These are phyloP conservation scores for Metallyticus violacea DNA, from an alignment of 2,888 invertebrate genomes.

Conservation along the genomic window DNA sequence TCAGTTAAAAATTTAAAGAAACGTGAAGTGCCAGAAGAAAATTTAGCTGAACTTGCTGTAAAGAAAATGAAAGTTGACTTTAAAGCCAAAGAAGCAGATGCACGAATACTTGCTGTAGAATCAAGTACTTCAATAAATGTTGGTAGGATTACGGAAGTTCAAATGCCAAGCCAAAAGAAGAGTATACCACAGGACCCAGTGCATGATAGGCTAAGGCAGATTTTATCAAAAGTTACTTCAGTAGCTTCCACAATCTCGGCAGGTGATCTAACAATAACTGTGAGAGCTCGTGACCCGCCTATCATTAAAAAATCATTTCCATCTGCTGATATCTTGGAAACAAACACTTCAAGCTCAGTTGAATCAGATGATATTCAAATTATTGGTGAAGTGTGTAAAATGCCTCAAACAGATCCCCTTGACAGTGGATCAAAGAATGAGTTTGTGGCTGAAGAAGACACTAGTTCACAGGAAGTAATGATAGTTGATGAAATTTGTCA, in stretches of 20 bases:
- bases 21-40: not conserved
- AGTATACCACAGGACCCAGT: not conserved
- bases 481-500: constrained; percentile 42
- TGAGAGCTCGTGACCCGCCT: not conserved
- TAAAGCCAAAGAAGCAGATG: not conserved
- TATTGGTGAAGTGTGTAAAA: not conserved
- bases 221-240: constrained; percentile 27
- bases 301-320: not conserved
- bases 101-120: not conserved
- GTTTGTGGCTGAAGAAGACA: constrained; percentile 21
- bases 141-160: not conserved
- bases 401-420: not conserved
- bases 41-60: not conserved
- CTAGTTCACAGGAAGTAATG: constrained; percentile 43
- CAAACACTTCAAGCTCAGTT: not conserved
- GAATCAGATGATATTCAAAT: constrained; percentile 14
- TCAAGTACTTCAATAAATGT: not conserved
- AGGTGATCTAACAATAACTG: constrained; percentile 26
- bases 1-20: not conserved
- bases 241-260: constrained; percentile 4
- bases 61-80: not conserved
- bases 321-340: not conserved
- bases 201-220: constrained; percentile 24
- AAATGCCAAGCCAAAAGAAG: not conserved
- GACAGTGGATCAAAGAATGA: not conserved